These are phyloP conservation scores for Typhlichthys eigenmanni DNA, from an alignment of 2,797 vertebrate species.

Conservation along the genomic window DNA sequence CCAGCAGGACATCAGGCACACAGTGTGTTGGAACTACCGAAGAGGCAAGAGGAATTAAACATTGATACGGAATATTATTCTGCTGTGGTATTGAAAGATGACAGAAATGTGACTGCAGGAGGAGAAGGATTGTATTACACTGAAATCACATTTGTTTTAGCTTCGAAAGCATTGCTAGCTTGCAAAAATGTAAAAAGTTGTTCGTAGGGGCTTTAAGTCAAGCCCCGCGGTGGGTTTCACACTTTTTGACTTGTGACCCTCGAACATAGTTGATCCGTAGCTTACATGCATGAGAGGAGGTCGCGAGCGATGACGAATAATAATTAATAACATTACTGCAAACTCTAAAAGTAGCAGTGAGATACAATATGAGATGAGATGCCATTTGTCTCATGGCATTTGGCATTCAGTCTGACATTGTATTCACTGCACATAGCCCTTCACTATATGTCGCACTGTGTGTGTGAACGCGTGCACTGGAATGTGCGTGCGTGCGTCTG, in stretches of 20 bases:
- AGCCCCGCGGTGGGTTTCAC: no score
- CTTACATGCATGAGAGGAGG: not conserved
- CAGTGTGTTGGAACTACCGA: slow-evolving; percentile 5
- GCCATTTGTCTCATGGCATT: slow-evolving; percentile 29
- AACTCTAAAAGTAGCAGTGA: slow-evolving; percentile 23
- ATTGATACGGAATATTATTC: slow-evolving; percentile 1
- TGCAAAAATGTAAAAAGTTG: no score
- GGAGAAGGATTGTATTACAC: no score
- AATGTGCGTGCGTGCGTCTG: not conserved
- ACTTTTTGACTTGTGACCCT: no score
- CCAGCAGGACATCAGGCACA: slow-evolving; percentile 25
- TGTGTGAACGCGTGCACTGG: not conserved
- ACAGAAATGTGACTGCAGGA: no score
- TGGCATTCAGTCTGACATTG: slow-evolving; percentile 31
- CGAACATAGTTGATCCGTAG: no score
- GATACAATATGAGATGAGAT: slow-evolving; percentile 30
- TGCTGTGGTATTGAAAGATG: no score
- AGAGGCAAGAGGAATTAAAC: slow-evolving; percentile 10
- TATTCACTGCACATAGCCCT: slow-evolving; percentile 12
- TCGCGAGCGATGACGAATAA: not conserved
- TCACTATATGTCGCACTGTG: not conserved
- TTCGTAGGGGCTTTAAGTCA: no score
- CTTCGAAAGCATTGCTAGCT: no score
- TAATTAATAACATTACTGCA: slow-evolving; percentile 25
- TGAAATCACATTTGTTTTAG: no score